Base-by-base conservation (phyloP, 1,140 invertebrate species). In the Xylocopa sonorina region DNA sequence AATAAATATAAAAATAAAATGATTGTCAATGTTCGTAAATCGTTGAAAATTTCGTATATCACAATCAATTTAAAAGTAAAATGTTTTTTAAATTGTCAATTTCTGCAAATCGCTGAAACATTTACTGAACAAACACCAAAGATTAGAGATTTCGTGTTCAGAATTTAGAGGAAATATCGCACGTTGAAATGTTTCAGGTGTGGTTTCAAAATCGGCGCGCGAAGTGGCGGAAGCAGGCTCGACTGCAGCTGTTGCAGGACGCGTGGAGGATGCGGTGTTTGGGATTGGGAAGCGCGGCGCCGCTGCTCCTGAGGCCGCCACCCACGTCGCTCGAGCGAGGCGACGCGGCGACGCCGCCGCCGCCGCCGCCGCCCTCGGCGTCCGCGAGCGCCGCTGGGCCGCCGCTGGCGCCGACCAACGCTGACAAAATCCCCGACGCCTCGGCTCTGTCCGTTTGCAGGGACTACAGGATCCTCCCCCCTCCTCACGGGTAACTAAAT, bases 141-240 rank as follows among this genome's bases (percentile, higher is more conserved):
- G n/a, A n/a, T n/a, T n/a, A n/a, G n/a, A n/a, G n/a, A n/a, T n/a
- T n/a, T n/a, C n/a, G n/a, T n/a, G n/a, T n/a, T n/a, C n/a, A n/a
- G n/a, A n/a, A n/a, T n/a, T n/a, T n/a, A n/a, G n/a, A 50, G 10
- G 6, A 38, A 18, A 21, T 41, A 71, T 34, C 1, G 4, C 1
- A 6, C 6, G 21, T 48, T 21, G 16, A 16, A 12, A 14, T 16
- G 1, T 78, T 71, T 29, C 60, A 93, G 96, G 97, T 98, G n/a
- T 97, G 97, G 97, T 97, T 97, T 91, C 97, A 97, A 94, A 97
- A 97, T 88, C 93, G 97, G n/a, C 93, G 97, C 68, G 97, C 97
- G 16, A 97, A 98, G 89, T 97, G 97, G 97, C 94, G 97, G 43
- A 97, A 97, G 88, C 96, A 97, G 88, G 97, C 97, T 2, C 93